Base-by-base conservation (phyloP, 2,888 invertebrate genomes). In the Argyresthia goedartella region DNA sequence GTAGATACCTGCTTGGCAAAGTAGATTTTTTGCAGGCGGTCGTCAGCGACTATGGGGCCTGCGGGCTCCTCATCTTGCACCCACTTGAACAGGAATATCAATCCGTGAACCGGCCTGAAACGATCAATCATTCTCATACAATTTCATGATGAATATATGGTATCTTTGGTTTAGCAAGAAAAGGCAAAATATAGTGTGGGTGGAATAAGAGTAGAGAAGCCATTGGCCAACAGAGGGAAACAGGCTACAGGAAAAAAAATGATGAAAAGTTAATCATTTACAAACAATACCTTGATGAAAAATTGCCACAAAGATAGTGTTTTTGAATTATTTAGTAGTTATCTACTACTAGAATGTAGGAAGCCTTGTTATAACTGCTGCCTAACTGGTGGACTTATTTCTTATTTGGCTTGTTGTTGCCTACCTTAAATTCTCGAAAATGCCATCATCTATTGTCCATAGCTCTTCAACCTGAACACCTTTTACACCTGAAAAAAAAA, bases 401-500 rank as follows among this genome's bases (percentile, higher is more conserved):
- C 3, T 25, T 25, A 25, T 4, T 6, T 25, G 25, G 25, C 25
- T 25, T 6, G 25, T 6, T 25, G 25, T 25, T 36, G 36, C 46
- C 84, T 88, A 96, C 96, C 95, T 95, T 49, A 98, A 81, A 70
- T 93, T 91, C 67, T 95, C 93, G 76, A 98, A 97, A 47, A 93
- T 93, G 45, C 94, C 93, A 54, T 93, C 91, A 69, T 98, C 98
- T 59, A 99, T 89, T 61, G 95, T 94, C 95, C 97, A 99, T 60
- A 99, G 85, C 88, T 99, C 99, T 87, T 99, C 99, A 0, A 99
- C 98, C 81, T 99, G 98, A 0, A 95, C 94, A 11, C 98, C 98
- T 73, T 91, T 93, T 36, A 95, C 96, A 60, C 98, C 98, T 97
- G 46, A 43, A 49, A 39, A 3, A 25, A 25, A n/a, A n/a, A n/a